Evolutionary conservation across 2,113 vertebrate genomes (phyloP), one percentile per base, ranked within the genome.

Genomic region (Martes martes): DNA sequence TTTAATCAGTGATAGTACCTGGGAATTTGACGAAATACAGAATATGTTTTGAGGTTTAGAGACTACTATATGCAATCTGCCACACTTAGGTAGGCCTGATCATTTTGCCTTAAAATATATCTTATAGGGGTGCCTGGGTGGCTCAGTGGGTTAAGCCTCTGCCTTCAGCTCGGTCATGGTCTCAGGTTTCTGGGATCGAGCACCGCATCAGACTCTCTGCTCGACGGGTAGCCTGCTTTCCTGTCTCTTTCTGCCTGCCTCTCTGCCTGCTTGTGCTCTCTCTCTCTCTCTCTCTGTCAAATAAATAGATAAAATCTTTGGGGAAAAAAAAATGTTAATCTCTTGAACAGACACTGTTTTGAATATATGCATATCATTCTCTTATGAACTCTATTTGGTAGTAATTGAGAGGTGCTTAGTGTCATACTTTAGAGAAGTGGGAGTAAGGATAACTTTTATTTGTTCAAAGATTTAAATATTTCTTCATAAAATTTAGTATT

Each of bases 51-150:
- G 16, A 93, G 52, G 69, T 67, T 84, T 63, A 59, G 63, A 81
- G 39, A 89, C n/a, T 39, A 13, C 26, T 92, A 14, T 69, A 31
- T 85, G 33, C 15, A 80, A 80, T 67, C 24, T 45, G 26, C 79
- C 42, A 63, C 7, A 83, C 28, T 91, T 82, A 23, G 39, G 11
- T n/a, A 80, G 18, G 31, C 4, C 55, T 65, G 73, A 31, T 36
- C n/a, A 88, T 76, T 95, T 91, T 91, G 59, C 31, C 67, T 82
- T 52, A 78, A 59, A 96, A 96, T 28, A 65, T 55, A 65, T 79
- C 63, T 90, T 16, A 76, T 36, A 80, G 52, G 52, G 5, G 16
- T 1, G 6, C 52, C 52, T 55, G 52, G 52, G 16, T 55, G 52
- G 52, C 52, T 55, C 52, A 55, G 52, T 55, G 52, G 52, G 52